Percentiles rank a stretch among this genome's conserved stretches.
phyloP scores from a whole-genome alignment of 2,888 invertebrate genomes.

The Phrixothrix hirtus region DNA sequence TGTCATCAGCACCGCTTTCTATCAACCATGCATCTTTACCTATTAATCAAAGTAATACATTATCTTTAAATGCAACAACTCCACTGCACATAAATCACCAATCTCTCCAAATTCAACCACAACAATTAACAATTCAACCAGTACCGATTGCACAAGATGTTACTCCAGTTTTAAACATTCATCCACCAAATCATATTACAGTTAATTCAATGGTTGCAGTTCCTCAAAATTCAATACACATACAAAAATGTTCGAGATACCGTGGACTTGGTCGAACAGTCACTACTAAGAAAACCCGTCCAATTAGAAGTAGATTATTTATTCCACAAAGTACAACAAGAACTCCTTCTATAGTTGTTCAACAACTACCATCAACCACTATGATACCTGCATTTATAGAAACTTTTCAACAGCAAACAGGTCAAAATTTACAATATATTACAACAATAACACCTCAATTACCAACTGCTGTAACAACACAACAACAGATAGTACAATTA shows the following conservation, averaged over 20 bases:
- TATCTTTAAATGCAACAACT: slow-evolving; percentile 33
- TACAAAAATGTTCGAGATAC: slow-evolving; percentile 43
- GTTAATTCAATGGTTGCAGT: slow-evolving; percentile 44
- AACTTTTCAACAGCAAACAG: slow-evolving; percentile 69
- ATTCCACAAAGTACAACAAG: slow-evolving; percentile 31
- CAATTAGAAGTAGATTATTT: slow-evolving; percentile 33
- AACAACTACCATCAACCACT: slow-evolving; percentile 60
- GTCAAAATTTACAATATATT: slow-evolving; percentile 76
- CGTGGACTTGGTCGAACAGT: slow-evolving; percentile 43
- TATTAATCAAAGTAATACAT: slow-evolving; percentile 38
- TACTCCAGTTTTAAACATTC: slow-evolving; percentile 45
- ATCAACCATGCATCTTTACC: slow-evolving; percentile 34
- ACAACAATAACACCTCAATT: slow-evolving; percentile 65
- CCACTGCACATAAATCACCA: slow-evolving; percentile 37
- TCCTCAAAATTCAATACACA: slow-evolving; percentile 46
- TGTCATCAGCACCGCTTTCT: slow-evolving; percentile 27
- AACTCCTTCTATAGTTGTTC: slow-evolving; percentile 69
- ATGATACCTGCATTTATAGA: slow-evolving; percentile 69
- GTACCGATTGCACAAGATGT: slow-evolving; percentile 45
- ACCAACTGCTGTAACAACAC: slow-evolving; percentile 39
- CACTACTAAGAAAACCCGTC: slow-evolving; percentile 35
- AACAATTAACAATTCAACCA: slow-evolving; percentile 48
- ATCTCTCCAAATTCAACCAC: slow-evolving; percentile 43
- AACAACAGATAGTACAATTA: slow-evolving; percentile 56
- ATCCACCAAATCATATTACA: slow-evolving; percentile 46